A percentile compares a stretch with the other conserved stretches of the same genome.
These are phyloP conservation scores for Alentia gelatinosa DNA, from an alignment of 2,888 invertebrate species.

Conservation along the genomic window DNA sequence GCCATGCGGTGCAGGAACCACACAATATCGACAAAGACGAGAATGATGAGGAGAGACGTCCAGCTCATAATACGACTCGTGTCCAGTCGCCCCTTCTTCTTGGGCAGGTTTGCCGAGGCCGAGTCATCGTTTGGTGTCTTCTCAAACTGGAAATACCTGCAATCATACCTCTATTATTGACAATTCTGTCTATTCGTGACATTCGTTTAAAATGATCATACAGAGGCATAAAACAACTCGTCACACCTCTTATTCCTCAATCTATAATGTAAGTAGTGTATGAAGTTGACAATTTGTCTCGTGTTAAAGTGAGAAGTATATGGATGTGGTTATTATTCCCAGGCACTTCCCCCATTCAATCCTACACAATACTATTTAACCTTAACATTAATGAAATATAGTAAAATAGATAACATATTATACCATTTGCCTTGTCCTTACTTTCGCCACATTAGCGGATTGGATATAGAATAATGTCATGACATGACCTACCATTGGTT, in stretches of 20 bases:
- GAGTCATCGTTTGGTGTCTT: conserved; percentile 57
- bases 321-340: neutral
- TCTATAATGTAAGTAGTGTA: neutral
- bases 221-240: neutral
- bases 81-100: conserved; percentile 45
- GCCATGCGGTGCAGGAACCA: conserved; percentile 77
- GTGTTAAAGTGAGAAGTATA: neutral
- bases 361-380: no score
- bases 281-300: neutral
- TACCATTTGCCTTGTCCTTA: no score
- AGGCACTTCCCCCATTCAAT: no score
- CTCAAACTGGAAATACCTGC: conserved; percentile 64
- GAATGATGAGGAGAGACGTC: conserved; percentile 66
- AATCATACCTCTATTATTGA: neutral
- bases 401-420: no score
- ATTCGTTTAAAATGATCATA: neutral
- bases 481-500: conserved; percentile 66
- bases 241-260: neutral
- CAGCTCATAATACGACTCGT: conserved; percentile 61
- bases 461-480: no score
- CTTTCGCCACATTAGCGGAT: no score
- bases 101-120: neutral
- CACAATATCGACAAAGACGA: conserved; percentile 75
- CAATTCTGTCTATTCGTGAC: neutral
- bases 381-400: no score